These are phyloP conservation scores for Oncorhynchus mykiss DNA, from an alignment of 2,113 vertebrate genomes.

Conservation along the genomic window DNA sequence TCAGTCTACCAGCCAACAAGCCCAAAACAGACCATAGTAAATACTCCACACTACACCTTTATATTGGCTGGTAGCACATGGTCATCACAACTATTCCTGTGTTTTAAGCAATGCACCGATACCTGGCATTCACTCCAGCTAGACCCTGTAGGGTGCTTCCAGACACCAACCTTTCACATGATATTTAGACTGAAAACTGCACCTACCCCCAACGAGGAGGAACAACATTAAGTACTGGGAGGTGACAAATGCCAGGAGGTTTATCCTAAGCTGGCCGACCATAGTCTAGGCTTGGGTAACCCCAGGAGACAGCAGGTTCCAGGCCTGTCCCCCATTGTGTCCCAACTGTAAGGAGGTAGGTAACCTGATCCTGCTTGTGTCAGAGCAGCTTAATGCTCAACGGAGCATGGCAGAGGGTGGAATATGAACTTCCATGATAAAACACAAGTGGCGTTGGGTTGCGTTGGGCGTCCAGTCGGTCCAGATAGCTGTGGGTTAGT, in stretches of 20 bases:
- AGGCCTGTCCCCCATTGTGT: background rate
- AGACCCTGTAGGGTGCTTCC: background rate
- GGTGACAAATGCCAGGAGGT: background rate
- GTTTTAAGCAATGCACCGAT: background rate
- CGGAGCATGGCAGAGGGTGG: slow-evolving; percentile 55
- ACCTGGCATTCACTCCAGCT: no score
- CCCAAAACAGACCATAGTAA: background rate
- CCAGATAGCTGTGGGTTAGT: slow-evolving; percentile 22
- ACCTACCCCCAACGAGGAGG: no score
- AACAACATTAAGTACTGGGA: background rate
- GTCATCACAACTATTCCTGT: background rate
- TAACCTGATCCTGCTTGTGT: slow-evolving; percentile 26
- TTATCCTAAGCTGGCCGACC: background rate
- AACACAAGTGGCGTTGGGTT: slow-evolving; percentile 43
- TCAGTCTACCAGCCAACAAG: slow-evolving; percentile 1
- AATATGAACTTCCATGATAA: slow-evolving; percentile 67
- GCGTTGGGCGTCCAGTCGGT: background rate
- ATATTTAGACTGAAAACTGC: background rate
- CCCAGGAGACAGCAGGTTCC: slow-evolving; percentile 16
- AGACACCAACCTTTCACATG: background rate
- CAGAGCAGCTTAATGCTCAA: slow-evolving; percentile 54
- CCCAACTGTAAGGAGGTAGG: slow-evolving; percentile 38
- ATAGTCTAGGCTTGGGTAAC: background rate
- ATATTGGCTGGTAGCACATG: background rate
- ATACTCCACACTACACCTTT: background rate